phyloP scores from a whole-genome alignment of 2,797 vertebrate genomes.

The Liparis tanakae region DNA sequence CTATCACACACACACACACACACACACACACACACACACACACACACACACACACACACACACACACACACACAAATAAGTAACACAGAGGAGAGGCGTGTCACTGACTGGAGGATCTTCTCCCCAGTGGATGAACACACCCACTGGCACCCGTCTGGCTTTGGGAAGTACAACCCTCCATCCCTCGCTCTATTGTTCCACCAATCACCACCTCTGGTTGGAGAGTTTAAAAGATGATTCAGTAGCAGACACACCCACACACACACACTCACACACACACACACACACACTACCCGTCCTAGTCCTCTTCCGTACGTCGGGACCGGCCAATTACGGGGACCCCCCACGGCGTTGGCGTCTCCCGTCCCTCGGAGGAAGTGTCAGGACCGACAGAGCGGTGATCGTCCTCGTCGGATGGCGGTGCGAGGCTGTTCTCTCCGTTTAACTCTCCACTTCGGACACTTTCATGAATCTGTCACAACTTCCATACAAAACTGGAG shows the following conservation, averaged over 20 bases:
- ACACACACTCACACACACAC: background rate
- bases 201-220: background rate
- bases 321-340: conserved; percentile 42
- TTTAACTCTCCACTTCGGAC: conserved; percentile 8
- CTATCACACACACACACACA: too few species aligned
- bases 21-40: background rate
- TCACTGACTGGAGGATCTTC: background rate
- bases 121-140: background rate
- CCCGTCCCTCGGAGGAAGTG: conserved; percentile 33
- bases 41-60: background rate
- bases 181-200: background rate
- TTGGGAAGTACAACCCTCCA: background rate
- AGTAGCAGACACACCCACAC: background rate
- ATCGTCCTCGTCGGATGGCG: conserved; percentile 12
- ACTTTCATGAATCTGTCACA: conserved; percentile 8
- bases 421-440: background rate
- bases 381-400: conserved; percentile 37
- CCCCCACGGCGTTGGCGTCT: conserved; percentile 23
- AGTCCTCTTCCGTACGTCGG: conserved; percentile 18
- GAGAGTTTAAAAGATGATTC: background rate
- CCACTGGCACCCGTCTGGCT: too few species aligned
- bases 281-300: background rate
- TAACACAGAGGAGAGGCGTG: conserved; percentile 11
- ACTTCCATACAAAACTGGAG: conserved; percentile 13
- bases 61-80: background rate